Evolutionary conservation across 2,888 invertebrate species (phyloP).

Genomic region (Rhagium mordax): DNA sequence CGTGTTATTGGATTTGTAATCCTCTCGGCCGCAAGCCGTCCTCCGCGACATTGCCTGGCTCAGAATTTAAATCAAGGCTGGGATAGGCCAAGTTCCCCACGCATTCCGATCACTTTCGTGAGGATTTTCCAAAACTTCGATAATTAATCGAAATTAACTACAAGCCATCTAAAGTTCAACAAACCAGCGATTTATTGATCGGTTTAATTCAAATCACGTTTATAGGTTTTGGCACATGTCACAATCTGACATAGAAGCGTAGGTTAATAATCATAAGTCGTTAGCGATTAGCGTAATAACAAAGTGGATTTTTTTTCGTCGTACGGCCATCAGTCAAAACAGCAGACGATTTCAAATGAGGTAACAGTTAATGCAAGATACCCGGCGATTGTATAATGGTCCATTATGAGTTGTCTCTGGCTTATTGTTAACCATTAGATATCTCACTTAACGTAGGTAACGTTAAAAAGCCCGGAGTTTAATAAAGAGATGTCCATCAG

Average conservation of each 20-base stretch:
- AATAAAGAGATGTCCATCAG: no score
- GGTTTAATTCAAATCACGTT: conserved; percentile 8
- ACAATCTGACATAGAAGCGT: conserved; percentile 6
- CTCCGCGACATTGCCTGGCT: not conserved
- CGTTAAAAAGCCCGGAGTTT: no score
- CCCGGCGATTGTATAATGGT: not conserved
- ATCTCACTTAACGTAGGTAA: not conserved
- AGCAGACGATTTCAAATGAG: not conserved
- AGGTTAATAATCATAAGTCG: not conserved
- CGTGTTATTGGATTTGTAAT: no score
- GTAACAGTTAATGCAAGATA: not conserved
- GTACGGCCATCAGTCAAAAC: not conserved
- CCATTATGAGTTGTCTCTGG: not conserved
- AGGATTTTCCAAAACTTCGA: not conserved
- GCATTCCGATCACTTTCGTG: not conserved
- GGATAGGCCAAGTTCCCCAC: not conserved
- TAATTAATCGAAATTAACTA: not conserved
- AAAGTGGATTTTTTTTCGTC: not conserved
- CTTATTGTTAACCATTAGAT: not conserved
- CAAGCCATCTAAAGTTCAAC: not conserved
- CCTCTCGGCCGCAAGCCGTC: not conserved
- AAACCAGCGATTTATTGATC: not conserved
- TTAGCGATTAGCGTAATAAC: not conserved
- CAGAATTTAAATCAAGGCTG: not conserved
- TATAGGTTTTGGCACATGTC: not conserved